Conservation (phyloP, 1,140 invertebrate genomes). For the Drosophila sp. region DNA sequence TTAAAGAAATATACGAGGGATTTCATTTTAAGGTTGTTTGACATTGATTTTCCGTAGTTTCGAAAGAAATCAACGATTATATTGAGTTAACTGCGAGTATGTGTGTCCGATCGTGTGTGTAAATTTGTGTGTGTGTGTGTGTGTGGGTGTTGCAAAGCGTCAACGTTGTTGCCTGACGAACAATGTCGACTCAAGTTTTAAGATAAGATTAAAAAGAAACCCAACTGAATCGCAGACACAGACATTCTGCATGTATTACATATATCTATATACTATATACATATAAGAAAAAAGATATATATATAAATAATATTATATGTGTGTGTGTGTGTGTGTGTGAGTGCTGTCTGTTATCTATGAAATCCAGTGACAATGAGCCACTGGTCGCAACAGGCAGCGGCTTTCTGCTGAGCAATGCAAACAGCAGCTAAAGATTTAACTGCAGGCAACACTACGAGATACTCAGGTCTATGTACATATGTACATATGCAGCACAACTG, state of each 20-base stretch:
- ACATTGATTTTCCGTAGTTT: not conserved
- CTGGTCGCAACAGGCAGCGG: constrained; percentile 34
- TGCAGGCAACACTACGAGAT: constrained; percentile 9
- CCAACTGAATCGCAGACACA: constrained; percentile 49
- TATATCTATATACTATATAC: constrained; percentile 20
- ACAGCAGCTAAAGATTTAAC: constrained; percentile 52
- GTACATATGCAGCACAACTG: constrained; percentile 23
- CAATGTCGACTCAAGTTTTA: constrained; percentile 80
- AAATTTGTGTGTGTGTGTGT: constrained; percentile 26
- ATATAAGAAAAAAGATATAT: constrained; percentile 32
- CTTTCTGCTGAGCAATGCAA: constrained; percentile 73
- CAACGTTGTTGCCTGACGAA: constrained; percentile 43
- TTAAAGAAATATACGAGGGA: no score
- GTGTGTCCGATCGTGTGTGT: constrained; percentile 5
- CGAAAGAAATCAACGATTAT: not conserved
- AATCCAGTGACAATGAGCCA: constrained; percentile 68
- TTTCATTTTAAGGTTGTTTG: not conserved
- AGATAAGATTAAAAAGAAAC: constrained; percentile 78
- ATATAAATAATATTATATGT: constrained; percentile 12
- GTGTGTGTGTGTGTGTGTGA: constrained; percentile 33
- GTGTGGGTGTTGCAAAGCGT: constrained; percentile 41
- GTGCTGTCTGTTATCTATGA: constrained; percentile 65
- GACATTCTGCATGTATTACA: no score
- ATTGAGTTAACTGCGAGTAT: not conserved
- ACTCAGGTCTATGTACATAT: constrained; percentile 30